These are phyloP conservation scores for Crenichthys baileyi DNA, from an alignment of 2,797 vertebrate genomes.

Conservation along the genomic window DNA sequence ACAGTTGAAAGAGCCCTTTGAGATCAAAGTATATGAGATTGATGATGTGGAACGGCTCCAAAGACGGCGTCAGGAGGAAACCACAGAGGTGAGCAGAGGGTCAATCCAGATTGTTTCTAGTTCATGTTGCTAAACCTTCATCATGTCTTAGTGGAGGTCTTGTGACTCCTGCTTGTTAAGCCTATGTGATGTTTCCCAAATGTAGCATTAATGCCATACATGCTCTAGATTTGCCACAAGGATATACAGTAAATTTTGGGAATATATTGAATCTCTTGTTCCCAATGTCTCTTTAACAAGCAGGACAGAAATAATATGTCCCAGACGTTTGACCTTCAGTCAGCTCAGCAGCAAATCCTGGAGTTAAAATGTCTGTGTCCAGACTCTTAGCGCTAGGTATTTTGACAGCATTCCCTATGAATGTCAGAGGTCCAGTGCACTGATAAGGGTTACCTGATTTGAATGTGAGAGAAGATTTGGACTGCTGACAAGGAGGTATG, in stretches of 20 bases:
- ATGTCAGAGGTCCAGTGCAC: slow-evolving; percentile 71
- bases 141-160: slow-evolving; percentile 47
- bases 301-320: slow-evolving; percentile 64
- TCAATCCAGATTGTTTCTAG: slow-evolving; percentile 30
- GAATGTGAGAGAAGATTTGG: slow-evolving; percentile 56
- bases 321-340: slow-evolving; percentile 77
- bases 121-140: slow-evolving; percentile 40
- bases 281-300: slow-evolving; percentile 75
- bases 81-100: slow-evolving; percentile 75
- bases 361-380: slow-evolving; percentile 61
- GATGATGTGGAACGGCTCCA: slow-evolving; percentile 96
- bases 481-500: slow-evolving; percentile 16
- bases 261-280: slow-evolving; percentile 67
- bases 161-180: slow-evolving; percentile 54
- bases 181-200: slow-evolving; percentile 56
- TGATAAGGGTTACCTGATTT: slow-evolving; percentile 73
- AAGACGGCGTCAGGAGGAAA: slow-evolving; percentile 87
- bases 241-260: slow-evolving; percentile 56
- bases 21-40: slow-evolving; percentile 99
- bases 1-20: slow-evolving; percentile 95
- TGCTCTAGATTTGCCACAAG: slow-evolving; percentile 46
- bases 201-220: slow-evolving; percentile 44
- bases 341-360: slow-evolving; percentile 67
- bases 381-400: slow-evolving; percentile 63
- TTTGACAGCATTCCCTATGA: slow-evolving; percentile 62